A percentile compares a stretch with the other conserved stretches of the same genome.
Conservation (phyloP, 2,888 invertebrate species). For the Idaea biselata region DNA sequence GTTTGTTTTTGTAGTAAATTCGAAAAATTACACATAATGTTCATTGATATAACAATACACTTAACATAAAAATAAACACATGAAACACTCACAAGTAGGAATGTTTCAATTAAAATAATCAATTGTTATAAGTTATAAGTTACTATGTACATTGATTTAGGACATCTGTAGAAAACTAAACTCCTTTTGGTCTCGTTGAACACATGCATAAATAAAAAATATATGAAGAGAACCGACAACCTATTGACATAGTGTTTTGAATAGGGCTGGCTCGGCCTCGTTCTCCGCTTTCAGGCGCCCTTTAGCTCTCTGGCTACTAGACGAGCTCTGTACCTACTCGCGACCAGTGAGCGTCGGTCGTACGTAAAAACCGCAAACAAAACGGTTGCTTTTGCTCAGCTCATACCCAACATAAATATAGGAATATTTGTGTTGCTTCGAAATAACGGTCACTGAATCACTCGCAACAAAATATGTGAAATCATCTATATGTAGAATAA, state of each 20-base stretch:
- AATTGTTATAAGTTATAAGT: neutral
- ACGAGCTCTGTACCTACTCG: slow-evolving; percentile 36
- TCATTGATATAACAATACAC: neutral
- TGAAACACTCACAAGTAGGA: neutral
- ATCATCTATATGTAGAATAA: slow-evolving; percentile 44
- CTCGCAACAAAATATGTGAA: slow-evolving; percentile 39
- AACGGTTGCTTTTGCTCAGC: slow-evolving; percentile 20
- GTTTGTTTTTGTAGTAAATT: neutral
- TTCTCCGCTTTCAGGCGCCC: slow-evolving; percentile 59
- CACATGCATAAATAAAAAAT: slow-evolving; percentile 44
- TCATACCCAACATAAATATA: slow-evolving; percentile 7
- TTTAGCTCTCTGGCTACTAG: slow-evolving; percentile 43
- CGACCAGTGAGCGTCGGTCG: slow-evolving; percentile 34
- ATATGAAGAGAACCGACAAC: slow-evolving; percentile 58
- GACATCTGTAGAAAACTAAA: neutral
- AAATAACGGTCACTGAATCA: slow-evolving; percentile 19
- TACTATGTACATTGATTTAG: neutral
- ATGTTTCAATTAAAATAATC: neutral
- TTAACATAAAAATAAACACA: neutral
- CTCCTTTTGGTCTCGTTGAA: slow-evolving; percentile 39
- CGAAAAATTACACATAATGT: neutral
- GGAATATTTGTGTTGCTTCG: slow-evolving; percentile 6
- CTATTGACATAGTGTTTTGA: slow-evolving; percentile 67
- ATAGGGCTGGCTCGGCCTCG: slow-evolving; percentile 63
- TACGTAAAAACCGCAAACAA: slow-evolving; percentile 29